Conservation (phyloP, 2,797 vertebrate species). For the Sebastes diaconus region DNA sequence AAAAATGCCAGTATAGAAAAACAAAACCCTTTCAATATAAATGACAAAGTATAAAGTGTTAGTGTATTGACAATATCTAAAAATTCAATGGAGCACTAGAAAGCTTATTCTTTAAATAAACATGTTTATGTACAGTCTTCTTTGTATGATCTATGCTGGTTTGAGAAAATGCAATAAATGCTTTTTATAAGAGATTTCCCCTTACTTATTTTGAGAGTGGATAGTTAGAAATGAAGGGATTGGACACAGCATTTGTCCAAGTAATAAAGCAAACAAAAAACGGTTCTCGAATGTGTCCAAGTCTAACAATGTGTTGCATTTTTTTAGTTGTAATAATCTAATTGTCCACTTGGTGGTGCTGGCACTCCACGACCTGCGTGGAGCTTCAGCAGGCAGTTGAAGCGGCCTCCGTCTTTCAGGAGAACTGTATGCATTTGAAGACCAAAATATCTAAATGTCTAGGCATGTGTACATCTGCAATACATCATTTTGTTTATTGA, state of each 20-base stretch:
- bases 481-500: not conserved
- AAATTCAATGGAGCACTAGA: not conserved
- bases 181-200: not conserved
- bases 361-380: constrained; percentile 21
- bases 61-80: not conserved
- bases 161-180: not conserved
- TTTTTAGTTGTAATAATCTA: constrained; percentile 20
- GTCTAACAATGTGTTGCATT: not conserved
- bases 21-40: not conserved
- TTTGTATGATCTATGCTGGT: not conserved
- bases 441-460: not conserved
- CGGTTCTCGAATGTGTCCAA: not conserved
- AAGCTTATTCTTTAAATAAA: not conserved
- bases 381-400: not conserved
- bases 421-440: not conserved
- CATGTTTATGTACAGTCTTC: not conserved
- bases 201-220: not conserved
- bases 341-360: constrained; percentile 67
- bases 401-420: not conserved
- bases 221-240: not conserved
- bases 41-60: not conserved
- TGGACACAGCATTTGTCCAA: not conserved
- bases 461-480: not conserved
- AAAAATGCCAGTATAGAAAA: not conserved
- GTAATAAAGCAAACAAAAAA: not conserved